phyloP scores from a whole-genome alignment of 2,113 vertebrate species.

The Tychaedon coryphoeus region DNA sequence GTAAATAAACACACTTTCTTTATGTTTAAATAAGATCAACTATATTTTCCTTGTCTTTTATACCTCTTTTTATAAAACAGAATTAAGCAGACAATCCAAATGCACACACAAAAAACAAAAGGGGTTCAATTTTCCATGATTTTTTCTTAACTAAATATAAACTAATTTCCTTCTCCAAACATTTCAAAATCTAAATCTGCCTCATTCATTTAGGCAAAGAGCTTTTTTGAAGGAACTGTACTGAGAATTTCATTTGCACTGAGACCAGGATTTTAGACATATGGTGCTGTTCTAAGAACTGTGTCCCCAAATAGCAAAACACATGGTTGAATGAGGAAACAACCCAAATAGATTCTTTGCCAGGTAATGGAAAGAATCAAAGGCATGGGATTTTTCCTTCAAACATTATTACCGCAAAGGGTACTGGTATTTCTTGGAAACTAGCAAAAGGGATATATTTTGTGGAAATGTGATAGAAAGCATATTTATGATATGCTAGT shows the following conservation, averaged over 20 bases:
- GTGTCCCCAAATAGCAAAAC: not conserved
- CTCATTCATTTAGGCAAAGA: not conserved
- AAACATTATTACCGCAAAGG: not conserved
- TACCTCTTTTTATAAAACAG: not conserved
- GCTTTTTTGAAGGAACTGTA: not conserved
- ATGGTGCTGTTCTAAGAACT: not conserved
- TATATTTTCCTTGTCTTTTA: not conserved
- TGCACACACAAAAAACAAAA: not conserved
- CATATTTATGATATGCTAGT: not conserved
- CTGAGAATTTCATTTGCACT: not conserved
- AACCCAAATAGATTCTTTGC: not conserved
- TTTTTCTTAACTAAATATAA: not conserved
- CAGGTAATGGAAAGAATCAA: not conserved
- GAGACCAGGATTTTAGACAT: not conserved
- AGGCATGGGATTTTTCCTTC: not conserved
- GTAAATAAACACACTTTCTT: not conserved
- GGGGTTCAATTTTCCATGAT: not conserved
- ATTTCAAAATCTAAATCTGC: not conserved
- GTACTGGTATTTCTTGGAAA: not conserved
- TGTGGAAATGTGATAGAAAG: not conserved
- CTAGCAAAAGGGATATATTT: not conserved
- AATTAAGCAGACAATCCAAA: not conserved
- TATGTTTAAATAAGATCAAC: not conserved
- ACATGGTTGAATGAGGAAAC: not conserved
- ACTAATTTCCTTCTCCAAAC: not conserved